Evolutionary conservation across 2,797 vertebrate genomes (phyloP).

Genomic region (Ibycter americanus): DNA sequence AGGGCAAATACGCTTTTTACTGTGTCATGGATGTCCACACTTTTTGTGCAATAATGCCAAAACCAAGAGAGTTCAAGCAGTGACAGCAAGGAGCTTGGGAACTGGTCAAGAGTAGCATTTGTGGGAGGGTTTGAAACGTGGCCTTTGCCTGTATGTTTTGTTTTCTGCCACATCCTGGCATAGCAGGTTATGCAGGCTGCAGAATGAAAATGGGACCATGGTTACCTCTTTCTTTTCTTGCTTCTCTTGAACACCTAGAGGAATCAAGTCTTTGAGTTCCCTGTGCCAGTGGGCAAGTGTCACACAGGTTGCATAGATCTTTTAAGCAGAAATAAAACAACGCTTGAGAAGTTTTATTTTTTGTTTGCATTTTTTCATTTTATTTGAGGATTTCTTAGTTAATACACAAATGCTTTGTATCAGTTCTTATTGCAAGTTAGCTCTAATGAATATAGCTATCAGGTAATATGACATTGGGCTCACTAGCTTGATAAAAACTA

Average conservation of each 20-base stretch:
- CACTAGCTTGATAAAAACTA: not conserved
- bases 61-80: not conserved
- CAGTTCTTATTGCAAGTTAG: not conserved
- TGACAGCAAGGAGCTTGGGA: not conserved
- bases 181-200: not conserved
- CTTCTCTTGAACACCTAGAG: not conserved
- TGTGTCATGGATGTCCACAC: accelerated
- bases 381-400: not conserved
- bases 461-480: not conserved
- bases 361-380: not conserved
- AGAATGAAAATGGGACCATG: not conserved
- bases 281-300: not conserved
- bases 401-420: not conserved
- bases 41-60: not conserved
- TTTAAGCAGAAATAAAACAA: not conserved
- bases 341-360: too few relatives aligned
- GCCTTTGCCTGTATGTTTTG: not conserved
- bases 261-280: not conserved
- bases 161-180: not conserved
- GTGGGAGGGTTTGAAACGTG: not conserved
- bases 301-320: not conserved
- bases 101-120: not conserved
- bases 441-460: not conserved
- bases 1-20: not conserved
- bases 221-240: not conserved